phyloP scores from a whole-genome alignment of 2,797 vertebrate species.

The Enteromius anoplus region DNA sequence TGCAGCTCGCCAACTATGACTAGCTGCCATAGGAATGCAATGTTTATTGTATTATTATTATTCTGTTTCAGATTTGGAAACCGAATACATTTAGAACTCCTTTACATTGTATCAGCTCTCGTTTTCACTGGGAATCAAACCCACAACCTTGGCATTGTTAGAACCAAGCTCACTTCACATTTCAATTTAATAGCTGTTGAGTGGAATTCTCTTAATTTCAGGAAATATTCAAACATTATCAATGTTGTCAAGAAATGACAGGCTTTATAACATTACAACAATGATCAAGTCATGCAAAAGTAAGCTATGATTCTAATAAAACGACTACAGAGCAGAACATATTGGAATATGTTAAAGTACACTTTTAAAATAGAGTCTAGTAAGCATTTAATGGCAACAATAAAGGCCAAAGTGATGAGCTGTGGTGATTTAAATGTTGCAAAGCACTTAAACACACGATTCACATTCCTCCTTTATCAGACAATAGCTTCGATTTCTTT shows the following conservation, averaged over 20 bases:
- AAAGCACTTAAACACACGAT: slow-evolving; percentile 52
- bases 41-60: neutral
- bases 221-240: neutral
- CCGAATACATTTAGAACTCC: neutral
- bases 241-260: neutral
- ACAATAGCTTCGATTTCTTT: slow-evolving; percentile 51
- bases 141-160: neutral
- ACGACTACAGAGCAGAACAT: neutral
- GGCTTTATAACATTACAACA: too few species aligned
- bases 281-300: neutral
- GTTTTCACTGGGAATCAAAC: neutral
- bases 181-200: neutral
- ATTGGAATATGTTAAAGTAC: slow-evolving; percentile 36
- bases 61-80: neutral
- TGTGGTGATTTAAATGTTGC: slow-evolving; percentile 59
- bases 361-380: slow-evolving; percentile 44
- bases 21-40: slow-evolving; percentile 15
- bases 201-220: neutral
- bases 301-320: neutral
- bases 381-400: slow-evolving; percentile 54
- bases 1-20: neutral
- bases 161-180: neutral
- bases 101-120: neutral
- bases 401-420: slow-evolving; percentile 51
- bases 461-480: slow-evolving; percentile 67